phyloP scores from a whole-genome alignment of 2,113 vertebrate genomes.

The Ceyx cyanopectus region DNA sequence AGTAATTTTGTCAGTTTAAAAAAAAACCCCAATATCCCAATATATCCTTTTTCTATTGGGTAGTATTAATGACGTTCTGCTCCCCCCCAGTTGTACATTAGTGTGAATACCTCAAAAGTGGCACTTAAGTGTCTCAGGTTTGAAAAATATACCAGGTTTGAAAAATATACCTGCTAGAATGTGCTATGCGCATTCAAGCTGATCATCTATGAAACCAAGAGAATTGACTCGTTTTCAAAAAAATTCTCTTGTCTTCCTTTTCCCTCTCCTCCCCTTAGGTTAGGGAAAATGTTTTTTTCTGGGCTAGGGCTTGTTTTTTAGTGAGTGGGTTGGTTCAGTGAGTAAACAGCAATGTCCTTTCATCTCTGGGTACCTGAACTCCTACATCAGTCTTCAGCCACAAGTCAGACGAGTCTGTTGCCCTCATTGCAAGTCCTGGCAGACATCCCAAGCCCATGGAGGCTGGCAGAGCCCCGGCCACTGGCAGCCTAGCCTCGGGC shows the following conservation, averaged over 20 bases:
- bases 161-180: background rate
- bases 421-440: slow-evolving; percentile 49
- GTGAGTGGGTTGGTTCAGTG: background rate
- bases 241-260: background rate
- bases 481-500: slow-evolving; percentile 64
- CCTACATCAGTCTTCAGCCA: slow-evolving; percentile 38
- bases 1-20: background rate
- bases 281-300: background rate
- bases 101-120: background rate
- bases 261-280: background rate
- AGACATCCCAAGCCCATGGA: slow-evolving; percentile 62
- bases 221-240: background rate
- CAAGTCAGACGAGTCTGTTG: slow-evolving; percentile 40
- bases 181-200: background rate
- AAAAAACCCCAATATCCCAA: too few species aligned
- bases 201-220: background rate
- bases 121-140: background rate
- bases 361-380: background rate
- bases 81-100: rapidly evolving
- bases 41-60: background rate
- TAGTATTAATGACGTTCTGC: background rate
- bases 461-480: slow-evolving; percentile 61
- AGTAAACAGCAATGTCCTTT: background rate
- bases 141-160: background rate
- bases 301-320: background rate